Conservation (phyloP, 2,888 invertebrate species). For the Patella ulyssiponensis region DNA sequence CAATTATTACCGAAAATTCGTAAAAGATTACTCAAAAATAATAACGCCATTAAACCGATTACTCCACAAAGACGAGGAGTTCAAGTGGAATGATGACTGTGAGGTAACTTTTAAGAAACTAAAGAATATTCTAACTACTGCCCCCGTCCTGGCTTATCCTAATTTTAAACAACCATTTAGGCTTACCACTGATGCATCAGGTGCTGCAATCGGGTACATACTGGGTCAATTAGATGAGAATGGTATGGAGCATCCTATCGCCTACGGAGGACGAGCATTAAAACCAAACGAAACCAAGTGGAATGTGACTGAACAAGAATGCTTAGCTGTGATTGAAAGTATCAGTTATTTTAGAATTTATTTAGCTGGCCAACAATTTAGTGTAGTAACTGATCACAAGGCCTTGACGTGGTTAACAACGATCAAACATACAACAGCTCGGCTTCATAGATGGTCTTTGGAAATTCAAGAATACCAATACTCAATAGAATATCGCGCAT, state of each 20-base stretch:
- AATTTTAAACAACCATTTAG: too few relatives aligned
- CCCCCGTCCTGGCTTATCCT: slow-evolving; percentile 36
- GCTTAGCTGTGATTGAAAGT: slow-evolving; percentile 34
- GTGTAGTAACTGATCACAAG: slow-evolving; percentile 41
- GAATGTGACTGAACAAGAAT: slow-evolving; percentile 31
- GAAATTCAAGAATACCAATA: slow-evolving; percentile 29
- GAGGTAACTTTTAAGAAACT: slow-evolving; percentile 58
- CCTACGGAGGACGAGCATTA: not conserved
- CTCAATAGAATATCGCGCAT: slow-evolving; percentile 19
- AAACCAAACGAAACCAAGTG: slow-evolving; percentile 39
- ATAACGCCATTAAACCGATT: slow-evolving; percentile 59
- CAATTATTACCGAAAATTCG: slow-evolving; percentile 70
- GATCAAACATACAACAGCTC: slow-evolving; percentile 23
- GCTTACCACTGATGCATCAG: slow-evolving; percentile 33
- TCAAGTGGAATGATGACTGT: slow-evolving; percentile 57
- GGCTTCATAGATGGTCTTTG: slow-evolving; percentile 30
- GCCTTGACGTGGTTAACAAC: slow-evolving; percentile 35
- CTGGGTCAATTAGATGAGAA: slow-evolving; percentile 38
- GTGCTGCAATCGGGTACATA: slow-evolving; percentile 39
- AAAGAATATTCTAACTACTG: slow-evolving; percentile 46
- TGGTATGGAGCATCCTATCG: slow-evolving; percentile 2
- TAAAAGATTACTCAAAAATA: slow-evolving; percentile 54
- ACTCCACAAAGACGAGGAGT: slow-evolving; percentile 51
- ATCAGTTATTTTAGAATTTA: slow-evolving; percentile 36
- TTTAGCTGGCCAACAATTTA: slow-evolving; percentile 32